Percentiles rank a stretch among this genome's conserved stretches.
phyloP scores from a whole-genome alignment of 2,113 vertebrate species.

The Megaptera novaeangliae region DNA sequence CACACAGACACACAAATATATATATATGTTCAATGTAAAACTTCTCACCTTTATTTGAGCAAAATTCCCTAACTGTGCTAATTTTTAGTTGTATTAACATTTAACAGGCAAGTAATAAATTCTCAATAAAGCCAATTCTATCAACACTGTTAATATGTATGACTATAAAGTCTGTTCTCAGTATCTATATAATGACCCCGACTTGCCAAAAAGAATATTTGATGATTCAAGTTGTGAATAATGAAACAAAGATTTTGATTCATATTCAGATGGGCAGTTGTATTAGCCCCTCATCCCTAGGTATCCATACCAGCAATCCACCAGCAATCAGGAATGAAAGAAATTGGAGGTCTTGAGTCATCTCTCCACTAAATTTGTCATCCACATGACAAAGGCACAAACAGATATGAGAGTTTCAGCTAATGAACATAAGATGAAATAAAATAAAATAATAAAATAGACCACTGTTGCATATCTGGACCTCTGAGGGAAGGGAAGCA shows the following conservation, averaged over 20 bases:
- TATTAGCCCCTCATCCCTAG: not conserved
- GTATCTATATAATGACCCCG: not conserved
- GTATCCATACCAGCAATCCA: not conserved
- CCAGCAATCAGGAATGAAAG: not conserved
- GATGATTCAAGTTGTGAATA: slow-evolving; percentile 22
- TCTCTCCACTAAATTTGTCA: not conserved
- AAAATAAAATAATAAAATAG: not conserved
- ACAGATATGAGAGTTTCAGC: not conserved
- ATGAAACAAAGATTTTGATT: slow-evolving; percentile 31
- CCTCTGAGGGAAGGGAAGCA: not conserved
- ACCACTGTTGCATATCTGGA: not conserved
- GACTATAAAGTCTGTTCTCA: slow-evolving; percentile 14
- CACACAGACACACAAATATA: not conserved
- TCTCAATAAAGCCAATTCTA: slow-evolving; percentile 25
- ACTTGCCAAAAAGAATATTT: slow-evolving; percentile 37
- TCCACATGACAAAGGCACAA: not conserved
- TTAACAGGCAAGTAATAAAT: not conserved
- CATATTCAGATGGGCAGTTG: not conserved
- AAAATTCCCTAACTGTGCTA: not conserved
- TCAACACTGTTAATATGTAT: slow-evolving; percentile 2
- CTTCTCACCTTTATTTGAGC: not conserved
- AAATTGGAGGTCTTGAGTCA: not conserved
- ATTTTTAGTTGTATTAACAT: slow-evolving; percentile 45
- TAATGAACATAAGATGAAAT: not conserved
- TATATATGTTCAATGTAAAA: not conserved